Percentiles rank a stretch among this genome's conserved stretches.
Evolutionary conservation across 2,113 vertebrate species (phyloP).

Genomic region (Tautogolabrus adspersus): DNA sequence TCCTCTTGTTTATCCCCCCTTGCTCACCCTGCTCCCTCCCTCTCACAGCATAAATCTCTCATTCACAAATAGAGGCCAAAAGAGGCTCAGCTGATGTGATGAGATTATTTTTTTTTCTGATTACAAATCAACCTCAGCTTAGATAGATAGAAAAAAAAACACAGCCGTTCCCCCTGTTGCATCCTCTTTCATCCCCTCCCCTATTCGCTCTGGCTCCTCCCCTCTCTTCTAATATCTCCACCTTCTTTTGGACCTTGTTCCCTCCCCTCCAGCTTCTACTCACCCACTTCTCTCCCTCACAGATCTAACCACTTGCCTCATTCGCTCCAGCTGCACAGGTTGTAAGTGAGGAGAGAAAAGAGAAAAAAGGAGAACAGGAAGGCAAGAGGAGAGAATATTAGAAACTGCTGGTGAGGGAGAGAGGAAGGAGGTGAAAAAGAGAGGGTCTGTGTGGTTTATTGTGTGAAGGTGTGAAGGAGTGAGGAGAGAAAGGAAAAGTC

Average conservation of each 20-base stretch:
- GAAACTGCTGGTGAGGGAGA: constrained; percentile 20
- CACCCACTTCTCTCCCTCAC: constrained; percentile 53
- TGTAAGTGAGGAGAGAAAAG: constrained; percentile 44
- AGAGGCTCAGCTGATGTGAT: constrained; percentile 82
- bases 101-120: constrained; percentile 81
- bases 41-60: constrained; percentile 74
- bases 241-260: constrained; percentile 28
- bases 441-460: neutral
- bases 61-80: constrained; percentile 84
- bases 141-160: constrained; percentile 58
- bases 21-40: constrained; percentile 22
- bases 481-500: constrained; percentile 21
- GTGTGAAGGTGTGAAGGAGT: constrained; percentile 38
- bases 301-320: constrained; percentile 65
- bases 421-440: constrained; percentile 9
- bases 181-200: constrained; percentile 39
- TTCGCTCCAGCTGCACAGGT: constrained; percentile 73
- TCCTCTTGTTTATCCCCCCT: constrained; percentile 58
- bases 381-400: constrained; percentile 3
- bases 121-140: constrained; percentile 80
- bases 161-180: constrained; percentile 1
- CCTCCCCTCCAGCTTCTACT: constrained; percentile 40
- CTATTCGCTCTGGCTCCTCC: constrained; percentile 46
- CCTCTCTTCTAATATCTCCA: constrained; percentile 27
- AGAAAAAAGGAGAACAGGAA: constrained; percentile 14